Conservation (phyloP, 2,797 vertebrate genomes). For the Eremophila alpestris region DNA sequence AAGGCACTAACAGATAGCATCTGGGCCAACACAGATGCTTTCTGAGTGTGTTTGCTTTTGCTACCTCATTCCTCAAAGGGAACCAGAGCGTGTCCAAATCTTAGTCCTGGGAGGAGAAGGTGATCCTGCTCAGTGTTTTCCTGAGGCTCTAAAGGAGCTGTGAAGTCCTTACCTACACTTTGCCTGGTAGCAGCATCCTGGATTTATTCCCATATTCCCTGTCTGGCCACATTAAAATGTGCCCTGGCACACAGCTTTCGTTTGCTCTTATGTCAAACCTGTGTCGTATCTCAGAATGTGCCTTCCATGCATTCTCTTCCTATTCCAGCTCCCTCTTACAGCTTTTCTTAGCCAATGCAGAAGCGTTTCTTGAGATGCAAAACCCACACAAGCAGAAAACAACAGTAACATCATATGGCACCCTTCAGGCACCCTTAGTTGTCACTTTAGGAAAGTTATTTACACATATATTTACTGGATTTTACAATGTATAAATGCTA, state of each 20-base stretch:
- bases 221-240: neutral
- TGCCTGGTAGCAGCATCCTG: neutral
- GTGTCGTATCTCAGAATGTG: neutral
- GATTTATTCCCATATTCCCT: neutral
- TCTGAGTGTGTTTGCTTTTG: neutral
- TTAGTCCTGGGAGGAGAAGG: neutral
- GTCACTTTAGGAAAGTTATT: slow-evolving; percentile 41
- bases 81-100: neutral
- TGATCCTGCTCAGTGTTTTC: neutral
- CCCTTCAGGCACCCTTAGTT: slow-evolving; percentile 45
- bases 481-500: slow-evolving; percentile 57
- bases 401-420: neutral
- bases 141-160: neutral
- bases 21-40: neutral
- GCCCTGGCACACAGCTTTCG: neutral
- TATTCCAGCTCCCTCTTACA: neutral
- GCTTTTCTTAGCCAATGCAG: neutral
- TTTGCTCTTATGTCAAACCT: neutral
- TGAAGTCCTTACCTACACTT: neutral
- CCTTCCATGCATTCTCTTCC: neutral
- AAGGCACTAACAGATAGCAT: neutral
- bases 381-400: neutral
- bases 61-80: neutral
- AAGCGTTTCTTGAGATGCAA: accelerated
- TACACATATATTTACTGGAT: slow-evolving; percentile 24